Evolutionary conservation across 2,888 invertebrate species (phyloP).

Genomic region (Drosophila putrida): DNA sequence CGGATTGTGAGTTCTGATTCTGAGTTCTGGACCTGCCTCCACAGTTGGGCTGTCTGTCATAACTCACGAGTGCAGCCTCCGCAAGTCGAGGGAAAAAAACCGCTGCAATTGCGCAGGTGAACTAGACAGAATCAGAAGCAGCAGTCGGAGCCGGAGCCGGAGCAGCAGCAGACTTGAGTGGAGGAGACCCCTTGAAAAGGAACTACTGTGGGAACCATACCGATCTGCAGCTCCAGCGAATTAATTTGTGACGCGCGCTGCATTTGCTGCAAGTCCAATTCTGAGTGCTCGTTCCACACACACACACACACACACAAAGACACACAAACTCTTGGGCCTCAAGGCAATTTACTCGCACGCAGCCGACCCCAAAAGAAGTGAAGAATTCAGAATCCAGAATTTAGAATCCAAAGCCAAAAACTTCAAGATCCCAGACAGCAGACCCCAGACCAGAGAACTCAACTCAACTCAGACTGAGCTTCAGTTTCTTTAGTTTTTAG

Average conservation of each 20-base stretch:
- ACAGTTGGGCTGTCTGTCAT: conserved; percentile 77
- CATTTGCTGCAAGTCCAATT: conserved; percentile 48
- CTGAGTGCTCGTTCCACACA: conserved; percentile 51
- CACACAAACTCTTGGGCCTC: conserved; percentile 45
- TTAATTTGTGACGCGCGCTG: conserved; percentile 81
- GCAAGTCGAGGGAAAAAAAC: conserved; percentile 62
- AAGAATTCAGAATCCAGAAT: conserved; percentile 10
- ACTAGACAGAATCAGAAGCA: conserved; percentile 45
- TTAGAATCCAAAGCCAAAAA: conserved; percentile 4
- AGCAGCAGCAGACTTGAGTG: conserved; percentile 19
- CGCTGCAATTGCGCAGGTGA: conserved; percentile 82
- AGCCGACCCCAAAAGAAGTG: conserved; percentile 33
- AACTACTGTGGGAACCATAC: conserved; percentile 79
- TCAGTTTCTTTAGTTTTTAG: neutral
- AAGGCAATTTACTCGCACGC: conserved; percentile 77
- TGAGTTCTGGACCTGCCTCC: conserved; percentile 37
- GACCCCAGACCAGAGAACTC: conserved; percentile 4
- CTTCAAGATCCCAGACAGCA: conserved; percentile 11
- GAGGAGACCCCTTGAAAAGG: conserved; percentile 21
- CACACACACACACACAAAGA: conserved; percentile 2
- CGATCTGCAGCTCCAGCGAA: conserved; percentile 70
- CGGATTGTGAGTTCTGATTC: conserved; percentile 27
- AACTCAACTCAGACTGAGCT: neutral
- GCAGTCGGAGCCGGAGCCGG: conserved; percentile 22
- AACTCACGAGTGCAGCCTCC: conserved; percentile 73